These are phyloP conservation scores for Melanotaenia parkinsoni DNA, from an alignment of 2,797 vertebrate genomes.

Conservation along the genomic window DNA sequence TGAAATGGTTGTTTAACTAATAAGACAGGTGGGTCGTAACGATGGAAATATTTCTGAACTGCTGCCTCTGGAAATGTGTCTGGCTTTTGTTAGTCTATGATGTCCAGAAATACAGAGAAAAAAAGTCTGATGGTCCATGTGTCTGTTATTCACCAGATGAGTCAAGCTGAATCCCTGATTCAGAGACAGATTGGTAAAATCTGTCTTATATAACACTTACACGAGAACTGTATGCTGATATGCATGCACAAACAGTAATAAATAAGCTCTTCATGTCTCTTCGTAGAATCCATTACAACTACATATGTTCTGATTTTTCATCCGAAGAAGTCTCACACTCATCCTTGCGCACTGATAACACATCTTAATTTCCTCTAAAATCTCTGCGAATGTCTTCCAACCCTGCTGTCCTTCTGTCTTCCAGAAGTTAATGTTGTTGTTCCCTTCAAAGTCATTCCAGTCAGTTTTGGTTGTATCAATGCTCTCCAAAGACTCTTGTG, in stretches of 20 bases:
- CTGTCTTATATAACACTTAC: constrained; percentile 25
- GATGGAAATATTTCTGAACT: background rate
- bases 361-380: constrained; percentile 1
- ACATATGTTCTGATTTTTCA: constrained; percentile 3
- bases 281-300: background rate
- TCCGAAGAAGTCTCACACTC: background rate
- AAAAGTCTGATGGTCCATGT: constrained; percentile 30
- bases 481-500: constrained; percentile 37
- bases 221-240: constrained; percentile 13
- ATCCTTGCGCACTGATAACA: background rate
- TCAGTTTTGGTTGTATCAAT: constrained; percentile 19
- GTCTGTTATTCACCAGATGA: constrained; percentile 55
- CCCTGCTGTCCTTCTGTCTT: background rate
- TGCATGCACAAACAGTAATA: constrained; percentile 32
- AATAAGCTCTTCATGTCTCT: constrained; percentile 14
- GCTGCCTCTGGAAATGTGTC: constrained; percentile 6
- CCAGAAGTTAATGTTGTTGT: background rate
- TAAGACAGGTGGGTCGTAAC: background rate
- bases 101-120: constrained; percentile 17
- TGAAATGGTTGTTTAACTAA: background rate
- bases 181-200: constrained; percentile 50
- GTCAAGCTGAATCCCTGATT: constrained; percentile 52
- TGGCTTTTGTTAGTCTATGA: constrained; percentile 9
- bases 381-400: background rate
- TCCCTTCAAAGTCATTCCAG: constrained; percentile 26